Evolutionary conservation across 2,888 invertebrate genomes (phyloP).

Genomic region (Morpho helenor): DNA sequence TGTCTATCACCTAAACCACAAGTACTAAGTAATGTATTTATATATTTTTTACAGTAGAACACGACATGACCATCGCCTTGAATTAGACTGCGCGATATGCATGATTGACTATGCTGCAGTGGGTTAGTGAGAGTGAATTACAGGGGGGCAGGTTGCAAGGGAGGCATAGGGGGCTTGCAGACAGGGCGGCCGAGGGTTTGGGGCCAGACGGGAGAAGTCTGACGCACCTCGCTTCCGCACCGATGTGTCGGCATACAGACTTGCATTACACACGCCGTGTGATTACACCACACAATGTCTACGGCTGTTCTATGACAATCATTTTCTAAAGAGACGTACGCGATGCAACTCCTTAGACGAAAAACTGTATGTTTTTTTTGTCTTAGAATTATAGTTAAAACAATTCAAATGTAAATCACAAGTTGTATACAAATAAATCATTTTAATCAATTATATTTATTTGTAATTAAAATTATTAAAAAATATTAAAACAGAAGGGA

Average conservation of each 20-base stretch:
- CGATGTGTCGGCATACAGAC: slow-evolving; percentile 48
- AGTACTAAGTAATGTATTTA: too few relatives aligned
- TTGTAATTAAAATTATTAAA: too few relatives aligned
- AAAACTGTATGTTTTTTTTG: neutral
- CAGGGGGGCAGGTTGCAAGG: slow-evolving; percentile 40
- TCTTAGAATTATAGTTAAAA: too few relatives aligned
- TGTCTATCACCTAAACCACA: too few relatives aligned
- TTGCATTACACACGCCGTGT: slow-evolving; percentile 43
- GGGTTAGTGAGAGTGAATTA: slow-evolving; percentile 80
- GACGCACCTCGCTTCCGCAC: slow-evolving; percentile 72
- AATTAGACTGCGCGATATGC: slow-evolving; percentile 65
- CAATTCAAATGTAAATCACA: too few relatives aligned
- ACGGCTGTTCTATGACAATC: slow-evolving; percentile 26
- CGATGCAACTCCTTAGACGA: slow-evolving; percentile 13
- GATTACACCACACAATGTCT: slow-evolving; percentile 50
- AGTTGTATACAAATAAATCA: too few relatives aligned
- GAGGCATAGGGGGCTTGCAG: slow-evolving; percentile 49
- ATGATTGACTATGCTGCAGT: slow-evolving; percentile 75
- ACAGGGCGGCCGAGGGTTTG: slow-evolving; percentile 64
- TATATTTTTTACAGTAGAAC: neutral
- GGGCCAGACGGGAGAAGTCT: slow-evolving; percentile 73
- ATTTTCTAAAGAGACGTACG: slow-evolving; percentile 23
- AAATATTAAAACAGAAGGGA: too few relatives aligned
- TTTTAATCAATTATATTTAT: too few relatives aligned
- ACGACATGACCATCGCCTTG: slow-evolving; percentile 47